Evolutionary conservation across 2,888 invertebrate species (phyloP).

Genomic region (Palloptera scutellata): DNA sequence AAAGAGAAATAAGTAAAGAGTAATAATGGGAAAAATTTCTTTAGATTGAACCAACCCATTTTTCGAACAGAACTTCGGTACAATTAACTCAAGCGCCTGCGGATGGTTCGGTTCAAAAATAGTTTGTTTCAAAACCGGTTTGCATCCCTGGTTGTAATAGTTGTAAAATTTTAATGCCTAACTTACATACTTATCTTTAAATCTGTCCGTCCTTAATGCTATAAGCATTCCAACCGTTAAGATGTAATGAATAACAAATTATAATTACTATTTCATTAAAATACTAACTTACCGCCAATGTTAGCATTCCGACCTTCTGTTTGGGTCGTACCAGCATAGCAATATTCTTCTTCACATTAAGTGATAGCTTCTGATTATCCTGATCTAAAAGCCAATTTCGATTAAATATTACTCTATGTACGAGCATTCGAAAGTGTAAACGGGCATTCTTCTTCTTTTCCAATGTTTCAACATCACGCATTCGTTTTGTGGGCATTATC

Average conservation of each 20-base stretch:
- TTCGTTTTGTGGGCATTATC: slow-evolving; percentile 40
- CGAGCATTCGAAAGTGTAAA: slow-evolving; percentile 68
- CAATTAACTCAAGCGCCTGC: too few relatives aligned
- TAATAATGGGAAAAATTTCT: too few relatives aligned
- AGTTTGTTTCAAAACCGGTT: too few relatives aligned
- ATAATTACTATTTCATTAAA: slow-evolving; percentile 12
- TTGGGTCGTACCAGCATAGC: slow-evolving; percentile 66
- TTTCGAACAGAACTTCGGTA: too few relatives aligned
- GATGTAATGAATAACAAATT: not conserved
- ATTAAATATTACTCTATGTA: slow-evolving; percentile 68
- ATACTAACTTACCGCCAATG: slow-evolving; percentile 59
- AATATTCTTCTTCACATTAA: slow-evolving; percentile 64
- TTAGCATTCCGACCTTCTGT: slow-evolving; percentile 66
- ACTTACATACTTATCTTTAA: too few relatives aligned
- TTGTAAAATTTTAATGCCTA: too few relatives aligned
- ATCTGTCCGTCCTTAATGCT: too few relatives aligned
- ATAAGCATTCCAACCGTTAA: too few relatives aligned
- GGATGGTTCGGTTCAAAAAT: too few relatives aligned
- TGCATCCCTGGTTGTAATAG: too few relatives aligned
- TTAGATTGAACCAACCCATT: too few relatives aligned
- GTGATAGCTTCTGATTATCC: slow-evolving; percentile 35
- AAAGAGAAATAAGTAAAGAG: too few relatives aligned
- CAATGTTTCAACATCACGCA: slow-evolving; percentile 33
- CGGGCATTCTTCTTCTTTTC: slow-evolving; percentile 65
- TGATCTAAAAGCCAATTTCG: slow-evolving; percentile 43